Evolutionary conservation across 2,113 vertebrate genomes (phyloP).

Genomic region (Triplophysa tibetana): DNA sequence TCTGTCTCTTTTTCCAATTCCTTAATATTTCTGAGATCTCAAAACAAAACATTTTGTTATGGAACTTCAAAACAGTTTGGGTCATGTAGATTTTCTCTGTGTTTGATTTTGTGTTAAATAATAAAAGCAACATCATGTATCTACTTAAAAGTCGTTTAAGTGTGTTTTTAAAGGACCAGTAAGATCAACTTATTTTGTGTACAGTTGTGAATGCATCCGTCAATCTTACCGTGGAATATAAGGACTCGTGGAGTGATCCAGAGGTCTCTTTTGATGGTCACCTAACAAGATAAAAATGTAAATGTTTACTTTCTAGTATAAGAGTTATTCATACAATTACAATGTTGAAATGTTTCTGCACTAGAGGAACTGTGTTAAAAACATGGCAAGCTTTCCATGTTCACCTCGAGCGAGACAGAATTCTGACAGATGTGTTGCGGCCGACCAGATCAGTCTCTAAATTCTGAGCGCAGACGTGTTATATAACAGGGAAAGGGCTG

Average conservation of each 20-base stretch:
- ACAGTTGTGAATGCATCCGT: not conserved
- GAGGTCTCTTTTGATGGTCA: slow-evolving; percentile 59
- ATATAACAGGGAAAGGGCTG: slow-evolving; percentile 66
- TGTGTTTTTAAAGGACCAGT: too few species aligned
- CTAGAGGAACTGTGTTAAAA: not conserved
- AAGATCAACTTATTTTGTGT: too few species aligned
- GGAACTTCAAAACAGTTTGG: too few species aligned
- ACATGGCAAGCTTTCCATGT: not conserved
- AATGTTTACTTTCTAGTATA: too few species aligned
- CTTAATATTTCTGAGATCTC: too few species aligned
- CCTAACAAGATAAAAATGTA: slow-evolving; percentile 51
- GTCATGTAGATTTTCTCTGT: too few species aligned
- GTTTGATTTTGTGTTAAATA: too few species aligned
- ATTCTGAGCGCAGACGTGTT: slow-evolving; percentile 35
- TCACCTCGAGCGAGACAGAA: not conserved
- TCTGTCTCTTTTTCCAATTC: too few species aligned
- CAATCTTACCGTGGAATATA: slow-evolving; percentile 65
- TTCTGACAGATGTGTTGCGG: not conserved
- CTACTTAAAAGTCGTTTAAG: too few species aligned
- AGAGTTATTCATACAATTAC: too few species aligned
- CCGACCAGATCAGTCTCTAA: not conserved
- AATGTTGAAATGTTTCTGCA: not conserved
- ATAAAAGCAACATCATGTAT: too few species aligned
- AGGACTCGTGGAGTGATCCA: slow-evolving; percentile 71
- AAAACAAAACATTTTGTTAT: too few species aligned